A percentile compares a stretch with the other conserved stretches of the same genome.
These are phyloP conservation scores for Meloe dianella DNA, from an alignment of 2,888 invertebrate species.

Conservation along the genomic window DNA sequence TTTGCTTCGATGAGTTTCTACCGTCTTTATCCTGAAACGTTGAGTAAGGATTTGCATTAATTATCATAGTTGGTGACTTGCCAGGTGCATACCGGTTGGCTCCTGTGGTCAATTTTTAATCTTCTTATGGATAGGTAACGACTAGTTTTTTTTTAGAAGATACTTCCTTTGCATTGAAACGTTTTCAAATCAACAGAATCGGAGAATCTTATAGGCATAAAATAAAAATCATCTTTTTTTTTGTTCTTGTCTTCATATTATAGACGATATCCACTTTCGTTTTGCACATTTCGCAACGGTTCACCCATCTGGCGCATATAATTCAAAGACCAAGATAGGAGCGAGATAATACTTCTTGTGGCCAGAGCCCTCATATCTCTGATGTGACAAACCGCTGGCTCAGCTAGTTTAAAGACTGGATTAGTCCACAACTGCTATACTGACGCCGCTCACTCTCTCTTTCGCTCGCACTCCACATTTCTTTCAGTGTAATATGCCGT, in stretches of 20 bases:
- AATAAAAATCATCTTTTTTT: background rate
- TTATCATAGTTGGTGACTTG: no score
- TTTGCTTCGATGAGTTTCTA: no score
- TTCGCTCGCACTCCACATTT: no score
- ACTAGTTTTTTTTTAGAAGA: no score
- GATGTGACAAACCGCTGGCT: slow-evolving; percentile 59
- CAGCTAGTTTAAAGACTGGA: slow-evolving; percentile 55
- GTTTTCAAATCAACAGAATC: no score
- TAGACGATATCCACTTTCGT: slow-evolving; percentile 15
- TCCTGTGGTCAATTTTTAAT: no score
- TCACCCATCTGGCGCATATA: slow-evolving; percentile 55
- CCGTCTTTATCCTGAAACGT: no score
- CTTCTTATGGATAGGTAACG: no score
- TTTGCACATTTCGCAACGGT: slow-evolving; percentile 35
- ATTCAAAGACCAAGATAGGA: slow-evolving; percentile 54
- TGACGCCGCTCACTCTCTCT: background rate
- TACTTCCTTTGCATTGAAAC: no score
- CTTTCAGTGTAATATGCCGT: slow-evolving; percentile 57
- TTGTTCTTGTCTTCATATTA: background rate
- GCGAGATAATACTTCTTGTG: slow-evolving; percentile 56
- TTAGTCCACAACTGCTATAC: slow-evolving; percentile 44
- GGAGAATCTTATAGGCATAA: background rate
- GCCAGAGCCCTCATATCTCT: slow-evolving; percentile 53
- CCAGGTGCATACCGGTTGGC: no score
- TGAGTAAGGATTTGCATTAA: no score